These are phyloP conservation scores for Diachasma alloeum DNA, from an alignment of 1,140 invertebrate genomes.

Conservation along the genomic window DNA sequence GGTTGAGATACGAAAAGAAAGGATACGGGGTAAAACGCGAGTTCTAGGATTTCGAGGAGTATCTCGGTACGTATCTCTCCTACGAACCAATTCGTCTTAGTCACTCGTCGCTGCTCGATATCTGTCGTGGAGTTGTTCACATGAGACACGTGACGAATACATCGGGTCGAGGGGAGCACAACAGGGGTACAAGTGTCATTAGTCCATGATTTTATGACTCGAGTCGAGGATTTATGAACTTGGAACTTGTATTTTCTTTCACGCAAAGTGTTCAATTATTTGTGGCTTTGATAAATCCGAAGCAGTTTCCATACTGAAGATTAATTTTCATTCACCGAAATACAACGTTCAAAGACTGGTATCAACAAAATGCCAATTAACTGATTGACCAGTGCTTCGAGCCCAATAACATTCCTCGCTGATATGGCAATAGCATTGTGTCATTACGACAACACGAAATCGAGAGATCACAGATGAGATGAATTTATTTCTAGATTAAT, in stretches of 20 bases:
- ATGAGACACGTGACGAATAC: background rate
- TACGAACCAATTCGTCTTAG: background rate
- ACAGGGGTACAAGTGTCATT: background rate
- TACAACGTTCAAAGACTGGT: background rate
- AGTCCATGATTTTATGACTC: background rate
- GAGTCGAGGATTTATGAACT: background rate
- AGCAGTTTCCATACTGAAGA: no score
- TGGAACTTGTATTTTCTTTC: no score
- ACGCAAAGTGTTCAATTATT: no score
- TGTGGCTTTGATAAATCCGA: no score
- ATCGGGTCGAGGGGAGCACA: background rate
- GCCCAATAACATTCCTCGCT: background rate
- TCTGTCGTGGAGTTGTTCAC: background rate
- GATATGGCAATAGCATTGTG: background rate
- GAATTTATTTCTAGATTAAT: background rate
- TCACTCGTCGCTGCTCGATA: background rate
- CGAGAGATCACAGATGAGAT: background rate
- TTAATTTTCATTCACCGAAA: no score
- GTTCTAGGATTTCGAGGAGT: background rate
- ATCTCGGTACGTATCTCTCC: background rate
- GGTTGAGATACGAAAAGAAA: background rate
- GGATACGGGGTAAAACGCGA: background rate
- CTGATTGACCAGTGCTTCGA: background rate
- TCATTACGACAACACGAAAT: background rate
- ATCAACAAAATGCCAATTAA: background rate